Percentiles rank a stretch among this genome's conserved stretches.
phyloP scores from a whole-genome alignment of 2,797 vertebrate species.

The Heteromormyrus szaboi region DNA sequence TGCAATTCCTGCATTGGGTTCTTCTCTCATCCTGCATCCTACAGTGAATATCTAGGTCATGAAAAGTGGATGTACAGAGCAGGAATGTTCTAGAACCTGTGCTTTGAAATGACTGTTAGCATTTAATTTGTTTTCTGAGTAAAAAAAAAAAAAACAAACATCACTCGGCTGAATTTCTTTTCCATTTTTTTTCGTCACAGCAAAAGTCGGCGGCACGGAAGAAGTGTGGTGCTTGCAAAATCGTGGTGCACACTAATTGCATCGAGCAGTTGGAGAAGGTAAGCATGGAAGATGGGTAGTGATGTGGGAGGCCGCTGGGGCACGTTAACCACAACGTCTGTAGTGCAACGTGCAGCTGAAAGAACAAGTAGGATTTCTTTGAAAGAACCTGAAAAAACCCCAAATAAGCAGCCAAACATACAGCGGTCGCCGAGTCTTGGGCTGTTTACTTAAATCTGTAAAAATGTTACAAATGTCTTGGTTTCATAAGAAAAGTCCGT shows the following conservation, averaged over 20 bases:
- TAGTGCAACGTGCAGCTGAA: background rate
- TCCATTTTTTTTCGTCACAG: constrained; percentile 42
- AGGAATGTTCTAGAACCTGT: background rate
- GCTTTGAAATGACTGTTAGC: background rate
- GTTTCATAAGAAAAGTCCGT: background rate
- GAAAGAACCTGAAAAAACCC: background rate
- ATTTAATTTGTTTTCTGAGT: background rate
- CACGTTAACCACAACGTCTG: background rate
- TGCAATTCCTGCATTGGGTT: background rate
- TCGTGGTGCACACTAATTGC: constrained; percentile 83
- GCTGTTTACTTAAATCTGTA: background rate
- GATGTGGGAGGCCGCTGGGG: background rate
- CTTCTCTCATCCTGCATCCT: background rate
- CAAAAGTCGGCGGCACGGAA: constrained; percentile 84
- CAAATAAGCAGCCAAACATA: background rate
- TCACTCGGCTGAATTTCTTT: background rate
- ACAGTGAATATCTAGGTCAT: background rate
- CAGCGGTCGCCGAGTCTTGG: background rate
- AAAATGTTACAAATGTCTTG: background rate
- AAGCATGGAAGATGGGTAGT: constrained; percentile 32
- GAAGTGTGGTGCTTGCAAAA: constrained; percentile 92
- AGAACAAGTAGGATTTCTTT: background rate
- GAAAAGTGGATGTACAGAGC: background rate
- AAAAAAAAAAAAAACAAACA: background rate
- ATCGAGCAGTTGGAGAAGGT: constrained; percentile 92